phyloP scores from a whole-genome alignment of 1,140 invertebrate species.

The Dendrolimus punctatus region DNA sequence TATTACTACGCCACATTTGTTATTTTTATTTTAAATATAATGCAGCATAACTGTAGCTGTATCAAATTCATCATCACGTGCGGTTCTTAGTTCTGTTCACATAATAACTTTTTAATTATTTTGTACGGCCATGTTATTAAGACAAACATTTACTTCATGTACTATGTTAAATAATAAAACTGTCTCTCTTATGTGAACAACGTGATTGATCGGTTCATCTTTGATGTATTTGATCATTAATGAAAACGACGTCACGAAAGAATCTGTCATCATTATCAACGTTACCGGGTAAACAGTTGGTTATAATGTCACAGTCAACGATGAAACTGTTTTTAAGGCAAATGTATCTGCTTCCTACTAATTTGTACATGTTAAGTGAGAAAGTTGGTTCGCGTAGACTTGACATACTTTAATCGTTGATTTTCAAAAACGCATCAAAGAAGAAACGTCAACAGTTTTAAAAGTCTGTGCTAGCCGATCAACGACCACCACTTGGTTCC shows the following conservation, averaged over 20 bases:
- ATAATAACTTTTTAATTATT: conserved; percentile 8
- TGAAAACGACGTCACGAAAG: not conserved
- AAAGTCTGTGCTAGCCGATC: not conserved
- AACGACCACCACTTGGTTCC: not conserved
- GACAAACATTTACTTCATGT: conserved; percentile 19
- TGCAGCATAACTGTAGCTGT: too few relatives aligned
- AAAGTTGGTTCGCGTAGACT: too few relatives aligned
- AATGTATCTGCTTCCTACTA: too few relatives aligned
- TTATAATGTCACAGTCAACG: too few relatives aligned
- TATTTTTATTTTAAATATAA: not conserved
- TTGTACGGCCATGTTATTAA: conserved; percentile 8
- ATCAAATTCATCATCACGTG: conserved; percentile 5
- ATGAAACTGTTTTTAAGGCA: too few relatives aligned
- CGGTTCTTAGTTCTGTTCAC: conserved; percentile 13
- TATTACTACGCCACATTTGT: not conserved
- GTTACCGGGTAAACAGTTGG: not conserved
- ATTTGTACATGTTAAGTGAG: too few relatives aligned
- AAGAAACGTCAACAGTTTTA: too few relatives aligned
- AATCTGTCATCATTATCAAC: conserved; percentile 1
- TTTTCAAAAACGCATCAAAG: too few relatives aligned
- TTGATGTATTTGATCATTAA: conserved; percentile 8
- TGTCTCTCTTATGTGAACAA: conserved; percentile 44
- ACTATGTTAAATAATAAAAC: conserved; percentile 53
- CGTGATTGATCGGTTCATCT: conserved; percentile 38
- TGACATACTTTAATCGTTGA: too few relatives aligned